These are phyloP conservation scores for Syngnathus acus DNA, from an alignment of 2,797 vertebrate species.

Conservation along the genomic window DNA sequence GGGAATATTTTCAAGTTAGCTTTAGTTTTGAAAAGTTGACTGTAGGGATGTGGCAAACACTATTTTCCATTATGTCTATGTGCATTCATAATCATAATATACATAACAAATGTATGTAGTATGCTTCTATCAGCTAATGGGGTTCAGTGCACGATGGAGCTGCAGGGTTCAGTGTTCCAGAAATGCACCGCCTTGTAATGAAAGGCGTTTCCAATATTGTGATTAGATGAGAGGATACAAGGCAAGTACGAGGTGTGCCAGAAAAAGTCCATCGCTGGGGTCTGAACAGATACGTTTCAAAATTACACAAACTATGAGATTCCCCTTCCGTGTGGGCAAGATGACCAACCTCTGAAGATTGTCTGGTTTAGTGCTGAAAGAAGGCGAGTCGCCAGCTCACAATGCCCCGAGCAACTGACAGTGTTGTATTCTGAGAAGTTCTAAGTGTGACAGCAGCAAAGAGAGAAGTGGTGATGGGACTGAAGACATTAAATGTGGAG, in stretches of 20 bases:
- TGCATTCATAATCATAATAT: neutral
- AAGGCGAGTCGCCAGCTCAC: neutral
- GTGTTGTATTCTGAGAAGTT: neutral
- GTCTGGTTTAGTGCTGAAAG: neutral
- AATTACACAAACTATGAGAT: neutral
- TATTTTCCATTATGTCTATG: neutral
- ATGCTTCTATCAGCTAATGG: neutral
- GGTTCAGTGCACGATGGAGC: neutral
- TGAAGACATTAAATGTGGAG: neutral
- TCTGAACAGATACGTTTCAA: neutral
- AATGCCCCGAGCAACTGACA: neutral
- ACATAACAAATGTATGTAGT: no score
- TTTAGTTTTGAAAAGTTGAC: neutral
- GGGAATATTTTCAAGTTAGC: neutral
- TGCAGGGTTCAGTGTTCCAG: neutral
- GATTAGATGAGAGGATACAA: no score
- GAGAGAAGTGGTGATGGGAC: slow-evolving; percentile 11
- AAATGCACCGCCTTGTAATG: neutral
- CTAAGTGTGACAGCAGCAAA: slow-evolving; percentile 1
- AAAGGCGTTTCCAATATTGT: neutral
- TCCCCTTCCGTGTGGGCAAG: neutral
- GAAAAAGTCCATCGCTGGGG: neutral
- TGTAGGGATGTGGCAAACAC: neutral
- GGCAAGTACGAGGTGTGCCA: no score
- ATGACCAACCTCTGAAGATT: no score